Evolutionary conservation across 2,797 vertebrate genomes (phyloP).

Genomic region (Borostomias antarcticus): DNA sequence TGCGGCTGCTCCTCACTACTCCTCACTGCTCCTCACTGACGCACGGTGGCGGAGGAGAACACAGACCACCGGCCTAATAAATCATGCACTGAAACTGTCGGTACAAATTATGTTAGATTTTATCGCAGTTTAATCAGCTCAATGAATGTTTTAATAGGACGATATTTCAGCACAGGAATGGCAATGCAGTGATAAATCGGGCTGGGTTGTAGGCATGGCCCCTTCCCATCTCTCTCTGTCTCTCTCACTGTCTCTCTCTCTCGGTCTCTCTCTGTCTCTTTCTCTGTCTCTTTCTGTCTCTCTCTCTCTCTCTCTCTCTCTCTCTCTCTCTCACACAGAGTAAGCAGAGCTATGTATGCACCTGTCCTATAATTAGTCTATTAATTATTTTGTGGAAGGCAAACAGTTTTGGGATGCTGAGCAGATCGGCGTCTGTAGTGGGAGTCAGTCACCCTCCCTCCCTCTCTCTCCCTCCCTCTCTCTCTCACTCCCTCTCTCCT

Average conservation of each 20-base stretch:
- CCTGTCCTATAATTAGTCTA: no score
- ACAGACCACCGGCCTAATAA: constrained; percentile 48
- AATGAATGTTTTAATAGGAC: constrained; percentile 78
- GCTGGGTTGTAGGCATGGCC: constrained; percentile 7
- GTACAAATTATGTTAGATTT: constrained; percentile 70
- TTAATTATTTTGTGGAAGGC: no score
- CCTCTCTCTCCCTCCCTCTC: not conserved
- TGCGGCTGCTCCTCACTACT: no score
- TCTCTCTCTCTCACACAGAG: not conserved
- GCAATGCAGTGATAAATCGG: constrained; percentile 67
- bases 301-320: not conserved
- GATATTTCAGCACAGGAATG: constrained; percentile 70
- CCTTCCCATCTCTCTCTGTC: not conserved
- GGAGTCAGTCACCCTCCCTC: constrained; percentile 3
- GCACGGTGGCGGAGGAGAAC: not conserved
- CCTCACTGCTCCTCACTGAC: not conserved
- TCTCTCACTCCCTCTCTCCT: not conserved
- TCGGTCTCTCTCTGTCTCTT: no score
- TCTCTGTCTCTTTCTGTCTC: not conserved
- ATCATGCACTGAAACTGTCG: constrained; percentile 66
- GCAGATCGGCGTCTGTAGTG: no score
- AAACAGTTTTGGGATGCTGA: no score
- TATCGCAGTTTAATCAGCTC: constrained; percentile 77
- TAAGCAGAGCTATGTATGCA: no score
- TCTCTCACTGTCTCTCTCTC: not conserved